A percentile compares a stretch with the other conserved stretches of the same genome.
Conservation (phyloP, 2,113 vertebrate genomes). For the Alouatta palliata region DNA sequence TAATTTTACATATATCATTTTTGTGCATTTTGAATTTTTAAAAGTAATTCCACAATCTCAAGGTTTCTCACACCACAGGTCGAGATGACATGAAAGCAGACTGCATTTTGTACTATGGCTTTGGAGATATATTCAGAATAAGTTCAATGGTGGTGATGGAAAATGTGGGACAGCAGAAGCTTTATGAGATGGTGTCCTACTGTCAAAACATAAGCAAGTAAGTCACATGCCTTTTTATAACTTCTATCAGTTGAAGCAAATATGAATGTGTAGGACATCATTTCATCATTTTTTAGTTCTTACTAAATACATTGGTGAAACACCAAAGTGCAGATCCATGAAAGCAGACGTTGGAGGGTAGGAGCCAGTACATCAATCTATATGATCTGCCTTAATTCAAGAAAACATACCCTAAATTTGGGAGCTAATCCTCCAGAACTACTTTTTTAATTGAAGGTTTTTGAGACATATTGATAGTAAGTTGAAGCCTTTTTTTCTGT, state of each 20-base stretch:
- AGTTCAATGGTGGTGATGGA: constrained; percentile 99
- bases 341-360: not conserved
- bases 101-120: constrained; percentile 95
- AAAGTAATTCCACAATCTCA: not conserved
- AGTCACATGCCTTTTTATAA: not conserved
- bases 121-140: constrained; percentile 95
- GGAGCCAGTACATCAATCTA: not conserved
- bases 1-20: not conserved
- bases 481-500: not conserved
- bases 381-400: not conserved
- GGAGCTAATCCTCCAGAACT: not conserved
- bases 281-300: not conserved
- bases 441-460: not conserved
- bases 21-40: constrained; percentile 31
- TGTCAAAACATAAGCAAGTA: constrained; percentile 92
- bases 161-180: constrained; percentile 95
- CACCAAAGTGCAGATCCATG: not conserved
- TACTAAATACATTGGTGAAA: not conserved
- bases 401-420: not conserved
- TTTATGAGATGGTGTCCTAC: constrained; percentile 95
- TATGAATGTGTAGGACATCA: not conserved
- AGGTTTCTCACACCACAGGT: constrained; percentile 83
- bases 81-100: constrained; percentile 94
- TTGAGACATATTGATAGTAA: not conserved
- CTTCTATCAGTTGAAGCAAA: not conserved